Conservation (phyloP, 2,797 vertebrate genomes). For the Myiotriccus ornatus region DNA sequence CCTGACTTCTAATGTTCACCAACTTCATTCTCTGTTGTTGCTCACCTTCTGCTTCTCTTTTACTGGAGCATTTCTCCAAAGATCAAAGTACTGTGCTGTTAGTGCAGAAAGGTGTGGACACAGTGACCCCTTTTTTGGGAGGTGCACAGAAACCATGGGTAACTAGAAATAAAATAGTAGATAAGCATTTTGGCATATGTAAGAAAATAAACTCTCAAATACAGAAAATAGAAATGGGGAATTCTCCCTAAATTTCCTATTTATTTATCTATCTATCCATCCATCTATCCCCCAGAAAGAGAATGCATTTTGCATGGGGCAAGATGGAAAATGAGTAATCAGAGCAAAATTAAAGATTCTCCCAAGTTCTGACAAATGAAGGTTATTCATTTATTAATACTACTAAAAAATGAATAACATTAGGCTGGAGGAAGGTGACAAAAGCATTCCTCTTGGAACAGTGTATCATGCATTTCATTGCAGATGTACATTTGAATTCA, state of each 20-base stretch:
- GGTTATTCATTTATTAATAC: neutral
- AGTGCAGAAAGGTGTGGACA: fast-evolving
- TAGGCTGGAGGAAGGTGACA: neutral
- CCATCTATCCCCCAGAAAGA: neutral
- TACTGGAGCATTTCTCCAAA: fast-evolving
- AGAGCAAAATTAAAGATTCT: neutral
- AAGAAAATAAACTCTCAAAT: neutral
- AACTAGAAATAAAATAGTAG: neutral
- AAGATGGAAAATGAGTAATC: neutral
- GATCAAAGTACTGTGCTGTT: neutral
- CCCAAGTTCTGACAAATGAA: neutral
- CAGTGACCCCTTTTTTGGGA: neutral
- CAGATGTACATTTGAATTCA: neutral
- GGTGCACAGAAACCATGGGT: neutral
- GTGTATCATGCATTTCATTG: neutral
- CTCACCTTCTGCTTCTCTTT: neutral
- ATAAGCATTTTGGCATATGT: neutral
- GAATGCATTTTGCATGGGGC: neutral
- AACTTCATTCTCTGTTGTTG: fast-evolving
- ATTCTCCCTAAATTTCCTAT: neutral
- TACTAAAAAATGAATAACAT: neutral
- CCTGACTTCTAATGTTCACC: neutral
- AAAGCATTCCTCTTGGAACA: neutral
- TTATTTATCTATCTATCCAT: neutral
- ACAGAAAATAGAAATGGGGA: neutral